Base-by-base conservation (phyloP, 2,888 invertebrate genomes). In the Andrena flavipes region DNA sequence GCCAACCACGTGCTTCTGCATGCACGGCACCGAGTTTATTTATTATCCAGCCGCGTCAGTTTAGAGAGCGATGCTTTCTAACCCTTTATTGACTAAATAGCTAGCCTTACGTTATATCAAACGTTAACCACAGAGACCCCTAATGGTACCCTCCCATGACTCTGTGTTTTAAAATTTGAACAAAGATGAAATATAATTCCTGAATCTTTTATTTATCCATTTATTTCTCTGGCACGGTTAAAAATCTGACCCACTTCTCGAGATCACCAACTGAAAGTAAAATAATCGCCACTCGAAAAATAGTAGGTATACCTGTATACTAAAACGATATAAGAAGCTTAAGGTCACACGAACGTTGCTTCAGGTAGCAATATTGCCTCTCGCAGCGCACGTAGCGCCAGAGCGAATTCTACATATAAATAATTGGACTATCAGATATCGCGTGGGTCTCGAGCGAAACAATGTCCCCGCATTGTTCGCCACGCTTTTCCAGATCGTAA, bases 391-490 rank as follows among this genome's bases (percentile, higher is more conserved):
- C 6, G 16, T 33, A 54, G 30, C 33, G 23, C 23, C 30, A 23
- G 26, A 42, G 20, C 10, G 42, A 65, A 65, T 54, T 42, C 33
- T 49, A 5, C n/a, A 4, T 29, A 48, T 72, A 72, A 76, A 76
- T 76, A 76, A 76, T 72, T 73, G 49, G 64, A 49, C 49, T 48
- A 76, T 76, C 64, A 59, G 74, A 59, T 65, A 73, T 35, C 73
- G 16, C 48, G 23, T 42, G 8, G 20, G 29, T 6, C 42, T n/a
- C 23, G 20, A 4, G 13, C 48, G 56, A 59, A 60, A 73, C 73
- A 77, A 65, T 51, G 64, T 65, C 29, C 26, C 64, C 26, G 64
- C 48, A 65, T 76, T 72, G 76, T 76, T 42, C 76, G 56, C 29
- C 62, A 48, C 48, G 56, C n/a, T 72, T 76, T 73, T 75, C 51